A percentile compares a stretch with the other conserved stretches of the same genome.
phyloP scores from a whole-genome alignment of 1,140 invertebrate species.

The Muscidifurax raptorellus region DNA sequence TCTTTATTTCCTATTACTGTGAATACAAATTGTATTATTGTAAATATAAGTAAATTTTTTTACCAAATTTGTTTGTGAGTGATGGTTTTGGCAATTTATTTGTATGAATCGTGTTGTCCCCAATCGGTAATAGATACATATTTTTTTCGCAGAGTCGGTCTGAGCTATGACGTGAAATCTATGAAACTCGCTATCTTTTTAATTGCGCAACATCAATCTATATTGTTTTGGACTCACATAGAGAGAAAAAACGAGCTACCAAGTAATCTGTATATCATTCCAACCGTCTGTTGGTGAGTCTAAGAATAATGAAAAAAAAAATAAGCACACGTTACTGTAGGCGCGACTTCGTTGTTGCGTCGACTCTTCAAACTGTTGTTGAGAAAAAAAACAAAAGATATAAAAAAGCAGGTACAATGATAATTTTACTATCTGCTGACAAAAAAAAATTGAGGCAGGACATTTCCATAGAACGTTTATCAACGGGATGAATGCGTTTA shows the following conservation, averaged over 20 bases:
- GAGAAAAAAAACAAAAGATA: conserved; percentile 35
- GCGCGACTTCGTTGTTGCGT: conserved; percentile 22
- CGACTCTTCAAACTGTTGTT: conserved; percentile 53
- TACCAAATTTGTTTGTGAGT: conserved; percentile 58
- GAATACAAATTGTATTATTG: conserved; percentile 62
- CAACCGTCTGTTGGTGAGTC: conserved; percentile 35
- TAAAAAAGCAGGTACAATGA: conserved; percentile 34
- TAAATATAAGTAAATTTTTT: conserved; percentile 65
- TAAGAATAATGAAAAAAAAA: conserved; percentile 34
- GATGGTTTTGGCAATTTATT: conserved; percentile 35
- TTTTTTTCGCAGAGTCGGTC: conserved; percentile 40
- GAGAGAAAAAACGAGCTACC: conserved; percentile 16
- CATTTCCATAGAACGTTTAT: conserved; percentile 60
- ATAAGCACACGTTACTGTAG: conserved; percentile 37
- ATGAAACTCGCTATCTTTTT: conserved; percentile 61
- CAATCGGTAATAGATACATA: conserved; percentile 14
- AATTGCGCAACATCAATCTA: conserved; percentile 61
- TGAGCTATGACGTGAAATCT: conserved; percentile 71
- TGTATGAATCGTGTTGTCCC: neutral
- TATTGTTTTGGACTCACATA: conserved; percentile 54
- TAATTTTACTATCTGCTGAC: conserved; percentile 30
- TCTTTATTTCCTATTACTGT: conserved; percentile 52
- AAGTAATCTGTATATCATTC: conserved; percentile 28
- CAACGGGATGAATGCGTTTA: conserved; percentile 45
- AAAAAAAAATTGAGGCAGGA: conserved; percentile 52